A percentile compares a stretch with the other conserved stretches of the same genome.
Conservation (phyloP, 1,140 invertebrate genomes). For the Drosophila micromelanica region DNA sequence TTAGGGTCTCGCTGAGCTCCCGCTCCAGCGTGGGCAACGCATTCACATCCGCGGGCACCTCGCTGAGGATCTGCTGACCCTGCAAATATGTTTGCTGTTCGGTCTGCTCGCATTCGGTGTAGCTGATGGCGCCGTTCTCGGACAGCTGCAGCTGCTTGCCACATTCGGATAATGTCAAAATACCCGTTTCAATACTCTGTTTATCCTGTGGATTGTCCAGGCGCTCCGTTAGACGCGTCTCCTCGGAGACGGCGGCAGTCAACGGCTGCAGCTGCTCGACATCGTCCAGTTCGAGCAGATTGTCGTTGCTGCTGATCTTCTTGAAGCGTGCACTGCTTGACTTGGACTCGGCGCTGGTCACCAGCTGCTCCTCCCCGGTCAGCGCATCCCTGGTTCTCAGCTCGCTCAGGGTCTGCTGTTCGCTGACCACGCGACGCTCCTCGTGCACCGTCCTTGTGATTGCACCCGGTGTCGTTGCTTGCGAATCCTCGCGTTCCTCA, state of each 20-base stretch:
- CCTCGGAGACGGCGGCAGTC: slow-evolving; percentile 80
- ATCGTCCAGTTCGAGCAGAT: slow-evolving; percentile 68
- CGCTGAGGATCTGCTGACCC: slow-evolving; percentile 59
- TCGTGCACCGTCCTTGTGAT: slow-evolving; percentile 60
- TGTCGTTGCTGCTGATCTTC: slow-evolving; percentile 81
- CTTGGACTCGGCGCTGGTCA: slow-evolving; percentile 72
- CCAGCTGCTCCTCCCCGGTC: slow-evolving; percentile 72
- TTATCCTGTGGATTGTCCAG: slow-evolving; percentile 80
- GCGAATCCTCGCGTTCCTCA: slow-evolving; percentile 40
- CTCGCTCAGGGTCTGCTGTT: slow-evolving; percentile 72
- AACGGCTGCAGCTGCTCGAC: slow-evolving; percentile 75
- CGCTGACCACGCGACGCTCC: slow-evolving; percentile 69
- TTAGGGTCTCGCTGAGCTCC: slow-evolving; percentile 69
- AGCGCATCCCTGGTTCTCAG: slow-evolving; percentile 60
- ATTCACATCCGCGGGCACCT: slow-evolving; percentile 7
- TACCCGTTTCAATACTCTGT: slow-evolving; percentile 83
- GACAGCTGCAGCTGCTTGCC: slow-evolving; percentile 76
- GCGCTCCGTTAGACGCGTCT: slow-evolving; percentile 75
- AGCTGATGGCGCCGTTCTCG: slow-evolving; percentile 53
- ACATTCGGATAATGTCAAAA: slow-evolving; percentile 83
- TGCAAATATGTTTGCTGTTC: slow-evolving; percentile 70
- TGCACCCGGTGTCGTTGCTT: not conserved
- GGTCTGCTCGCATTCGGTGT: slow-evolving; percentile 72
- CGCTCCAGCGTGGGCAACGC: slow-evolving; percentile 51
- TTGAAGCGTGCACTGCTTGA: slow-evolving; percentile 76